These are phyloP conservation scores for Tetropium fuscum DNA, from an alignment of 2,888 invertebrate species.

Conservation along the genomic window DNA sequence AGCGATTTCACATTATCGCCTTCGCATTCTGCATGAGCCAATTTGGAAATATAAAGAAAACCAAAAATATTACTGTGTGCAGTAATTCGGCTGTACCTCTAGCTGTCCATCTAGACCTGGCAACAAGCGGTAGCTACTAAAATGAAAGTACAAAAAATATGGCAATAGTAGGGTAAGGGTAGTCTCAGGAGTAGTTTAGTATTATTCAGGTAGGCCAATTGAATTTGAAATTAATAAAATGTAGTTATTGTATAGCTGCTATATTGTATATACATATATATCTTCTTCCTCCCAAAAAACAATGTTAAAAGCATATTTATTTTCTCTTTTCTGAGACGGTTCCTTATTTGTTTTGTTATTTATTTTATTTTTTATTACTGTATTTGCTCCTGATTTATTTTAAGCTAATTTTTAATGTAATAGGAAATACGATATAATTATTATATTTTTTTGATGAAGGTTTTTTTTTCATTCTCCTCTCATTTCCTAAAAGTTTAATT, in stretches of 20 bases:
- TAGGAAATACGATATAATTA: background rate
- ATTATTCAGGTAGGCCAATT: background rate
- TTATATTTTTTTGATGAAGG: background rate
- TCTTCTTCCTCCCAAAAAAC: background rate
- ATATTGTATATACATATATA: background rate
- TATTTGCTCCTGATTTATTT: background rate
- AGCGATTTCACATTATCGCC: no score
- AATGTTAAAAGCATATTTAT: background rate
- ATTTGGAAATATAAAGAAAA: no score
- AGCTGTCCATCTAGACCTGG: constrained; percentile 1
- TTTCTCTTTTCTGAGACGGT: background rate
- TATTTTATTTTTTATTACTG: background rate
- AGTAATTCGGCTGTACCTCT: background rate
- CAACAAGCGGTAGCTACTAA: background rate
- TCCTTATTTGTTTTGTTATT: constrained; percentile 3
- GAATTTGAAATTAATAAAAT: background rate
- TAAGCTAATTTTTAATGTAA: background rate
- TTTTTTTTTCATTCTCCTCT: background rate
- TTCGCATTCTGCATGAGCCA: no score
- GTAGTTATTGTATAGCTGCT: background rate
- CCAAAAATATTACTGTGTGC: no score
- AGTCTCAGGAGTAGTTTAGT: background rate
- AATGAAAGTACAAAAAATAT: constrained; percentile 2
- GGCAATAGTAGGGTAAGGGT: constrained; percentile 3
- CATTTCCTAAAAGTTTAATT: background rate